phyloP scores from a whole-genome alignment of 2,888 invertebrate species.

The Heliconius charithonia region DNA sequence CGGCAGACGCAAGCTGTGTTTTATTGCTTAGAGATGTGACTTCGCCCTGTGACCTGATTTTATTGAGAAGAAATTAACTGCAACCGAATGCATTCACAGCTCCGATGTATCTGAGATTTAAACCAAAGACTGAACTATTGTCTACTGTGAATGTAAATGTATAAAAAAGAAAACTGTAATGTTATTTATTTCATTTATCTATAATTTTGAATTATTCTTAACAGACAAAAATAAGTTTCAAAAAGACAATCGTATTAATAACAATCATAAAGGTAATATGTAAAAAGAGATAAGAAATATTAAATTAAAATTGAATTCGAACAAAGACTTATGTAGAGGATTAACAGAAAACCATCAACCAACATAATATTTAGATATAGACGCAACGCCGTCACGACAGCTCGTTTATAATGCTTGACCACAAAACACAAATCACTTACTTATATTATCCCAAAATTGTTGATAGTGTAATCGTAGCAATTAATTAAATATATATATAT shows the following conservation, averaged over 20 bases:
- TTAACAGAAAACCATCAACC: too few species aligned
- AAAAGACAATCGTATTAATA: not conserved
- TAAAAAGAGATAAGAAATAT: not conserved
- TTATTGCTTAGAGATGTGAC: slow-evolving; percentile 66
- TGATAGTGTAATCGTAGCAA: too few species aligned
- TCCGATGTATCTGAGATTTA: not conserved
- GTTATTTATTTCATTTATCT: not conserved
- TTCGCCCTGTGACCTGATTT: slow-evolving; percentile 51
- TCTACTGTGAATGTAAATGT: not conserved
- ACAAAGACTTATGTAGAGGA: not conserved
- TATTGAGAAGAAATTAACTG: slow-evolving; percentile 62
- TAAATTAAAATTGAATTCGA: not conserved
- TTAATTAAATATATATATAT: too few species aligned
- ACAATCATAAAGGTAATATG: too few species aligned
- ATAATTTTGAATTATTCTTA: not conserved
- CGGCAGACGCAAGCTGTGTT: slow-evolving; percentile 65
- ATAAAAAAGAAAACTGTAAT: not conserved
- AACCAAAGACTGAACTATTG: not conserved
- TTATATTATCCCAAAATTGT: too few species aligned
- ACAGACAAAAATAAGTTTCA: not conserved
- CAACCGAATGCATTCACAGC: slow-evolving; percentile 52
- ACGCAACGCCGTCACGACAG: not conserved
- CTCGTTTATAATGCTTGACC: not conserved
- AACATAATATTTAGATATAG: not conserved
- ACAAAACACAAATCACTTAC: too few species aligned